Base-by-base conservation (phyloP, 2,888 invertebrate genomes). In the Drosophila incognita region DNA sequence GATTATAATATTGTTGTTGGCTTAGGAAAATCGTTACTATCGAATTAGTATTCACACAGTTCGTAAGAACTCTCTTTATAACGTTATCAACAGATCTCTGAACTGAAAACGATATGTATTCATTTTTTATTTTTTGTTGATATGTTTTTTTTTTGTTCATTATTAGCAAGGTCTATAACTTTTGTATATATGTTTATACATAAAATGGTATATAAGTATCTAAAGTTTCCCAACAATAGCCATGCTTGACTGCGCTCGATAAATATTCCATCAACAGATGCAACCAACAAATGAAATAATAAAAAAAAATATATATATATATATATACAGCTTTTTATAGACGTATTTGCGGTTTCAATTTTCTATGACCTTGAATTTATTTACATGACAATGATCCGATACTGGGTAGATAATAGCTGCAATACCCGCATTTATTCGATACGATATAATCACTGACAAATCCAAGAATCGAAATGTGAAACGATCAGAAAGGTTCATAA, bases 301-400 rank as follows among this genome's bases (percentile, higher is more conserved):
- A 71, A 42, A 11, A 53, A 29, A 4, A 21, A 56, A 51, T 53
- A 40, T 38, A 57, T 21, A 27, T 38, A 57, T 21, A 27, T 48
- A 65, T 21, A 51, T 53, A 40, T 46, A 57, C 52, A 69, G 69
- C 52, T 48, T 72, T 21, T 53, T 64, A 36, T 31, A 21, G 36
- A 18, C 13, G n/a, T 51, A 40, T 61, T 71, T 76, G 75, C 56
- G 75, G 75, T 71, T 79, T 69, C 42, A 57, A 69, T 61, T 80
- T 69, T 61, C 48, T 36, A 52, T 75, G 82, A 82, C 82, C 83
- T 83, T 82, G 83, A 75, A 66, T 71, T 52, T n/a, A 76, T 76
- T 69, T 63, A 62, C 77, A 76, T 73, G 54, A 75, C 65, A 72
- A 68, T 62, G 59, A 21, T 21, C 15, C 21, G 49, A 54, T 35